Evolutionary conservation across 2,888 invertebrate species (phyloP), one percentile per base, ranked within the genome.

Genomic region (Catocala sponsa): DNA sequence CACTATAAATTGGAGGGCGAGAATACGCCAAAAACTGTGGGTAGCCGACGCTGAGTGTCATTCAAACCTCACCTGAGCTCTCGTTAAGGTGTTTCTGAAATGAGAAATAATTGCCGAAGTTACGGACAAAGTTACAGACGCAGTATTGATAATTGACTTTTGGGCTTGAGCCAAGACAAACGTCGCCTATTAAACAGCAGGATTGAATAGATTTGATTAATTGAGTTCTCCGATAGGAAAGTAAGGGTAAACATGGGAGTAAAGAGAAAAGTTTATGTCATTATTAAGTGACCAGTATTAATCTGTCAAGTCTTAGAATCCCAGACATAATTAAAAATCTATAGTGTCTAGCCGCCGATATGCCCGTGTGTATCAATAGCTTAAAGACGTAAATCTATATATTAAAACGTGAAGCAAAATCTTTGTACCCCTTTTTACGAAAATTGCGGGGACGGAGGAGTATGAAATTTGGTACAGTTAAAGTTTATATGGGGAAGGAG

Each of bases 51-150:
- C 86, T 84, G 83, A 91, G 90, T 82, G 85, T 85, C 89, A 82
- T 89, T 87, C 84, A 88, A 83, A 83, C 81, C 76, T 76, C 83
- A 83, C 83, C 85, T 84, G 82, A 79, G 78, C 65, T 80, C 83
- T 90, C 89, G 90, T 90, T 90, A 91, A 90, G 90, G 89, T 88
- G 89, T 87, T 86, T 83, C 83, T 80, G 82, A 80, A 89, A 88
- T 89, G 88, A 90, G 88, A 85, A 91, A 90, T 92, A 92, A 93
- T 92, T 91, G 89, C 84, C 74, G 83, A 88, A 92, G 88, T 89
- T 86, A 81, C 70, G 35, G 42, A 25, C 54, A 15, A 50, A 53
- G 53, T 49, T 55, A 51, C 63, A 32, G 59, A 64, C 71, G 79
- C 78, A 81, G 82, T 79, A 85, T 82, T 88, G 84, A 90, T 92